Evolutionary conservation across 2,113 vertebrate species (phyloP).

Genomic region (Melanocharis versteri): DNA sequence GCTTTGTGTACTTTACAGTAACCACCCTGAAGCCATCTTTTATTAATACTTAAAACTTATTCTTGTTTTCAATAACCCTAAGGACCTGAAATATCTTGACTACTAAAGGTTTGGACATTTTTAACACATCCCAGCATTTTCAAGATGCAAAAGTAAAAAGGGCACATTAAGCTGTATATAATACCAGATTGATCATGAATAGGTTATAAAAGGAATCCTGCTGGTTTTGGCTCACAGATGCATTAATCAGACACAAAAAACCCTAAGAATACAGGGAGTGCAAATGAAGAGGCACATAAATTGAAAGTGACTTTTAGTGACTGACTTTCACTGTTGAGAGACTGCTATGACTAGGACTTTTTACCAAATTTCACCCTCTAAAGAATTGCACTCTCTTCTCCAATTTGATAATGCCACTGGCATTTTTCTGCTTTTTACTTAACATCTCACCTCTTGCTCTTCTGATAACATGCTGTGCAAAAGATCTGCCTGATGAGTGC

Average conservation of each 20-base stretch:
- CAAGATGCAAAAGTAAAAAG: not conserved
- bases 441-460: constrained; percentile 29
- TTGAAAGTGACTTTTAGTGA: not conserved
- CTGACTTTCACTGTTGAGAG: not conserved
- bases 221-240: not conserved
- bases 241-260: not conserved
- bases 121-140: not conserved
- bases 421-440: constrained; percentile 19
- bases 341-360: not conserved
- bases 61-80: not conserved
- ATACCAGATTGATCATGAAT: not conserved
- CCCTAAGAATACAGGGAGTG: not conserved
- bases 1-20: not conserved
- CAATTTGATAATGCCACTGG: not conserved
- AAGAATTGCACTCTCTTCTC: not conserved
- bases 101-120: not conserved
- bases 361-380: not conserved
- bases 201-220: not conserved
- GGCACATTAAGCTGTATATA: not conserved
- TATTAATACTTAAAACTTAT: not conserved
- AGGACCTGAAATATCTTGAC: not conserved
- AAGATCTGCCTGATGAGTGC: constrained; percentile 1
- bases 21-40: not conserved
- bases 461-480: not conserved
- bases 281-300: not conserved